Conservation (phyloP, 2,113 vertebrate genomes). For the Eira barbara region DNA sequence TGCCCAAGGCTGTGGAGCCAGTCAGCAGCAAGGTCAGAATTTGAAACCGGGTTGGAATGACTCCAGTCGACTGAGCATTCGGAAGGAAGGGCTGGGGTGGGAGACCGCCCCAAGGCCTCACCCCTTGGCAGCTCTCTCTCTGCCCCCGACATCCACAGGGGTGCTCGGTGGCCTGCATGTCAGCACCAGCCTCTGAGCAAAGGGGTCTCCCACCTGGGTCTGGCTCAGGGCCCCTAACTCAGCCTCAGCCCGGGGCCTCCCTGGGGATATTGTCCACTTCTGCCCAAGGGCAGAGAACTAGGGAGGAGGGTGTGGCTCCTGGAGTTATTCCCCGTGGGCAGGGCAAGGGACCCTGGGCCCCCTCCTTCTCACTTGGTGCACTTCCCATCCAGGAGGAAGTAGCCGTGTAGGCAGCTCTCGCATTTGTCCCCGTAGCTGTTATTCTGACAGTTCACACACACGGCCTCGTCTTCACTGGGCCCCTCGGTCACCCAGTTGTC, state of each 20-base stretch:
- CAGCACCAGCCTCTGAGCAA: not conserved
- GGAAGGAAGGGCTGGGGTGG: not conserved
- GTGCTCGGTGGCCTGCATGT: not conserved
- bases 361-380: conserved; percentile 89
- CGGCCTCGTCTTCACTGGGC: conserved; percentile 88
- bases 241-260: not conserved
- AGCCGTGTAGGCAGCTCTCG: conserved; percentile 92
- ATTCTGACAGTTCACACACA: conserved; percentile 94
- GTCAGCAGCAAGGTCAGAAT: not conserved
- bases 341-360: not conserved
- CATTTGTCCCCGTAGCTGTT: conserved; percentile 94
- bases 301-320: not conserved
- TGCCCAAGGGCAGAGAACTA: not conserved
- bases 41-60: not conserved
- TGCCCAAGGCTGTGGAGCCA: not conserved
- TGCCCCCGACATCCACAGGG: not conserved
- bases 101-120: not conserved
- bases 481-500: conserved; percentile 89
- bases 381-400: conserved; percentile 91
- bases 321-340: not conserved
- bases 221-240: not conserved
- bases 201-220: not conserved
- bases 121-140: not conserved
- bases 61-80: not conserved
- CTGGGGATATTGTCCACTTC: not conserved